A percentile compares a stretch with the other conserved stretches of the same genome.
phyloP scores from a whole-genome alignment of 2,113 vertebrate species.

The Melanotaenia duboulayi region DNA sequence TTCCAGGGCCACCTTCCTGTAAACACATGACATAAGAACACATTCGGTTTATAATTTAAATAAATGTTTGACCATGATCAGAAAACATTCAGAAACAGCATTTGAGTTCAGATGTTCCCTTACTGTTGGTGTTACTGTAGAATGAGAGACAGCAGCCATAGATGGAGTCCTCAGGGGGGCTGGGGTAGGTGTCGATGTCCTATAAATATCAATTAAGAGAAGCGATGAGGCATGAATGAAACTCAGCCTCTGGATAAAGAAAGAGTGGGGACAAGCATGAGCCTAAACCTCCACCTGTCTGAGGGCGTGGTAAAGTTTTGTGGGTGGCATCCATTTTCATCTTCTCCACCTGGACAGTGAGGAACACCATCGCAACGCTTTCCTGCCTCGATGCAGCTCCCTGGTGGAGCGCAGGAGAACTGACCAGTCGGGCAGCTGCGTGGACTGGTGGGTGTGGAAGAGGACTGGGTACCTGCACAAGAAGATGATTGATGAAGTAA shows the following conservation, averaged over 20 bases:
- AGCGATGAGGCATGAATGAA: neutral
- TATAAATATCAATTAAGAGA: conserved; percentile 19
- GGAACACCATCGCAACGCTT: conserved; percentile 76
- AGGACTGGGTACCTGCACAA: conserved; percentile 67
- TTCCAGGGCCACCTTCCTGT: conserved; percentile 63
- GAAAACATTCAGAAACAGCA: neutral
- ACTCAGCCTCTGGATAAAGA: too few relatives aligned
- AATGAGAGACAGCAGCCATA: conserved; percentile 62
- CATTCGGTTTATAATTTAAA: neutral
- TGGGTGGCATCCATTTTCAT: conserved; percentile 80
- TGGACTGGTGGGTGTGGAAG: conserved; percentile 52
- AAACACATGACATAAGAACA: conserved; percentile 12
- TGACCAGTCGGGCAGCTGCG: conserved; percentile 68
- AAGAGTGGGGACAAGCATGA: neutral
- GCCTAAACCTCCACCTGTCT: conserved; percentile 27
- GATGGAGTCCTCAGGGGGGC: conserved; percentile 77
- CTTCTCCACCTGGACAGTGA: conserved; percentile 82
- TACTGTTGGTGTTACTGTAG: conserved; percentile 58
- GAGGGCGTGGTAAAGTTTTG: conserved; percentile 45
- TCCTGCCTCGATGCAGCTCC: conserved; percentile 73
- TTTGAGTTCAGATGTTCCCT: conserved; percentile 1
- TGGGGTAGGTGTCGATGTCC: conserved; percentile 66
- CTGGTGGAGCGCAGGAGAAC: conserved; percentile 81
- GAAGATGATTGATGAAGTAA: fast-evolving
- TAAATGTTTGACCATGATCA: neutral